Evolutionary conservation across 2,113 vertebrate genomes (phyloP).

Genomic region (Cyanoderma ruficeps): DNA sequence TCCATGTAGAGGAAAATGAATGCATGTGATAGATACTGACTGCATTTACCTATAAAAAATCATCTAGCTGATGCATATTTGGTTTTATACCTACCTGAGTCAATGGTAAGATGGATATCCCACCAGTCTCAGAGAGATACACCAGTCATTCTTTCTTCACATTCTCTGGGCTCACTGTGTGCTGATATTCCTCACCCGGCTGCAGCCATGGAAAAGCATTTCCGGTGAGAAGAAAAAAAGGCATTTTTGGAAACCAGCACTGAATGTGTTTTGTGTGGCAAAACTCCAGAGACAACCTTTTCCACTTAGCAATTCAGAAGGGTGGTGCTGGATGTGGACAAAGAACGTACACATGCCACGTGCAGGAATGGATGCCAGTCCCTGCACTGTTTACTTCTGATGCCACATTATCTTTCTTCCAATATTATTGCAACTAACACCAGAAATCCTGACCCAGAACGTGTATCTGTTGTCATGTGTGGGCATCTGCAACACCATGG

Average conservation of each 20-base stretch:
- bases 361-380: background rate
- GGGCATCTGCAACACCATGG: background rate
- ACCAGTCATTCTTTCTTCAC: background rate
- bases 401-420: background rate
- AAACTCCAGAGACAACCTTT: background rate
- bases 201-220: background rate
- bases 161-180: background rate
- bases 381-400: background rate
- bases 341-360: accelerated
- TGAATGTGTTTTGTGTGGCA: background rate
- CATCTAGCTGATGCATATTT: background rate
- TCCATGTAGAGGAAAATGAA: background rate
- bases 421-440: background rate
- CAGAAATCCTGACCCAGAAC: background rate
- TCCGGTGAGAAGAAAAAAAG: background rate
- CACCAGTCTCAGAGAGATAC: accelerated
- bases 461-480: background rate
- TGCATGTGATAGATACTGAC: background rate
- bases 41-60: background rate
- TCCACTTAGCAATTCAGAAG: background rate
- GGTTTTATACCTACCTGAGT: background rate
- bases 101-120: background rate
- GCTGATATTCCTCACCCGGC: background rate
- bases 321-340: background rate
- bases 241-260: background rate